Percentiles rank a stretch among this genome's conserved stretches.
Evolutionary conservation across 2,888 invertebrate species (phyloP).

Genomic region (Rotaria macrura): DNA sequence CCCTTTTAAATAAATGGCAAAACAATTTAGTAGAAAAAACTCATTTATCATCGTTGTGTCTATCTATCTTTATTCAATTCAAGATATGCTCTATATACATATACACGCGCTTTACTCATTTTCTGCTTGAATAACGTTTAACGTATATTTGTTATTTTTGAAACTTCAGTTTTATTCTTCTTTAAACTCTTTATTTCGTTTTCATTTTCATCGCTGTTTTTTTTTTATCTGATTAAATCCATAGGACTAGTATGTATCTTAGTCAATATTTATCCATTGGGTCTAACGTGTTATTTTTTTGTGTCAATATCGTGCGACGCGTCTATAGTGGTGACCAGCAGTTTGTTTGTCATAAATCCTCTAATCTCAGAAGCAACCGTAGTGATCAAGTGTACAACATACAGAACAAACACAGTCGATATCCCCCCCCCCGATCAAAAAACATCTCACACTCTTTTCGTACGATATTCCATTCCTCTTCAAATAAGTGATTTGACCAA

Average conservation of each 20-base stretch:
- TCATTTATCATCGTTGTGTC: not conserved
- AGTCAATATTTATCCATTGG: not conserved
- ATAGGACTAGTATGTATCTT: not conserved
- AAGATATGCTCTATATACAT: not conserved
- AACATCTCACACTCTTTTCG: not conserved
- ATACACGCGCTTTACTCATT: not conserved
- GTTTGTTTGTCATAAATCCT: conserved; percentile 15
- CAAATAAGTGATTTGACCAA: not conserved
- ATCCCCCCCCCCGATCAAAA: not conserved
- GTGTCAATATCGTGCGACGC: not conserved
- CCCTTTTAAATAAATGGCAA: conserved; percentile 2
- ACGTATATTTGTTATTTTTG: not conserved
- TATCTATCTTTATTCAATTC: not conserved
- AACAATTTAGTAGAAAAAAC: not conserved
- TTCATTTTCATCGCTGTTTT: not conserved
- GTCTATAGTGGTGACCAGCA: not conserved
- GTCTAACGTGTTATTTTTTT: conserved; percentile 6
- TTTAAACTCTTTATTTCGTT: not conserved
- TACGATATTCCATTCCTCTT: not conserved
- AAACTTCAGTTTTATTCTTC: not conserved
- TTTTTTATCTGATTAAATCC: not conserved
- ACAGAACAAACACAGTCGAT: not conserved
- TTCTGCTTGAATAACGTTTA: not conserved
- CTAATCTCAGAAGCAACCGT: not conserved
- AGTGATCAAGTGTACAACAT: conserved; percentile 2